phyloP scores from a whole-genome alignment of 2,113 vertebrate species.

The Salvelinus alpinus region DNA sequence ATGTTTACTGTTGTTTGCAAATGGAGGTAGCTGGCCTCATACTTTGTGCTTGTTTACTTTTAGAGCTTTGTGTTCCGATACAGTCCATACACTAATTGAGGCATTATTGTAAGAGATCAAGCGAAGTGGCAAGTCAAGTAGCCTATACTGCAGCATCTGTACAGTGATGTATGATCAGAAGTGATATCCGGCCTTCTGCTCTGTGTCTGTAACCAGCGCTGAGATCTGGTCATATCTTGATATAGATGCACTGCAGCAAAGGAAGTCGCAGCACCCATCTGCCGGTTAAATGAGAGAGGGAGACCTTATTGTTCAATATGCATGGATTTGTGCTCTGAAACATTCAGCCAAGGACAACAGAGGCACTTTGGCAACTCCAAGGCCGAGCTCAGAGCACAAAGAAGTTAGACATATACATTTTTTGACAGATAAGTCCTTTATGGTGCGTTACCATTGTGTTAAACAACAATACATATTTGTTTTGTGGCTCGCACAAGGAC shows the following conservation, averaged over 20 bases:
- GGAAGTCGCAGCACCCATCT: not conserved
- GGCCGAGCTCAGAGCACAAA: slow-evolving; percentile 6
- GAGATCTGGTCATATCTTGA: slow-evolving; percentile 21
- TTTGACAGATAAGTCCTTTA: slow-evolving; percentile 53
- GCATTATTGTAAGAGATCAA: too few species aligned
- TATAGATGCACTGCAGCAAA: not conserved
- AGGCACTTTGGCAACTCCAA: slow-evolving; percentile 4
- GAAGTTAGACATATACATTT: slow-evolving; percentile 32
- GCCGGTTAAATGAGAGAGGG: not conserved
- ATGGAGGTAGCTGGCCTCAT: too few species aligned
- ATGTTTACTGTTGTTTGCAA: too few species aligned
- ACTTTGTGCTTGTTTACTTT: too few species aligned
- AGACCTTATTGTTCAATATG: not conserved
- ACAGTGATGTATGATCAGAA: too few species aligned
- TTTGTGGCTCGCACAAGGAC: slow-evolving; percentile 49
- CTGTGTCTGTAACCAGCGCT: not conserved
- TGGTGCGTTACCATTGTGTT: slow-evolving; percentile 40
- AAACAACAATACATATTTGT: slow-evolving; percentile 54
- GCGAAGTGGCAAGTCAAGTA: too few species aligned
- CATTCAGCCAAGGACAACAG: slow-evolving; percentile 6
- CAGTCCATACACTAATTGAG: too few species aligned
- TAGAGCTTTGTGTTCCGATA: too few species aligned
- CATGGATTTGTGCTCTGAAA: not conserved
- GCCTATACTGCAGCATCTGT: too few species aligned
- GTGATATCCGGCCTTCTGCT: not conserved